Evolutionary conservation across 2,888 invertebrate species (phyloP), one percentile per base, ranked within the genome.

Genomic region (Plebejus anna): DNA sequence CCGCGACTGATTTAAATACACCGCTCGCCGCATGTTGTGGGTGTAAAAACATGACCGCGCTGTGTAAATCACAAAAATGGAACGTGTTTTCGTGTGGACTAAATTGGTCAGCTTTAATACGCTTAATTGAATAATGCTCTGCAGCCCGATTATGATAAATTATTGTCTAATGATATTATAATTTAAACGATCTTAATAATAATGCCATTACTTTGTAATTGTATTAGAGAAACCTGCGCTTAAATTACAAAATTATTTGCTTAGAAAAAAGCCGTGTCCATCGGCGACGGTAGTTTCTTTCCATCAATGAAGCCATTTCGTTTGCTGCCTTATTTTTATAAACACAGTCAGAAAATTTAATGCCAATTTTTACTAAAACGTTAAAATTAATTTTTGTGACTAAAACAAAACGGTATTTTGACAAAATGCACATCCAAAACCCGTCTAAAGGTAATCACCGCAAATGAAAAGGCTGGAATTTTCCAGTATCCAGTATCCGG

Each of bases 401-500:
- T 28, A 11, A 11, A 61, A 61, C 22, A 2, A 61, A 59, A 66
- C 32, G 4, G 28, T 1, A 66, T 36, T 32, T 32, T 5, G 4
- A 36, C 32, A 36, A 36, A 66, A 36, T 66, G 38, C 38, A 42
- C 71, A 55, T 32, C 28, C 73, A 73, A 73, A 73, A 73, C 73
- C n/a, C 71, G 71, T 73, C 55, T 73, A 32, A 73, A 73, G 11
- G 16, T 32, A 28, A 55, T 51, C 28, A 73, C 73, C 55, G 32
- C 16, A 73, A 73, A 72, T 47, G 72, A 72, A 51, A 72, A 22
- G 28, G 51, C 70, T 55, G 70, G 55, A 78, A 76, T 80, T 78
- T 79, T 66, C 70, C 79, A 77, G 78, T 78, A 79, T 78, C 51
- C 51, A 51, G 51, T 51, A 51, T 77, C 77, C 80, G 82, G 79